Conservation (phyloP, 2,888 invertebrate species). For the Vandiemenella viatica region DNA sequence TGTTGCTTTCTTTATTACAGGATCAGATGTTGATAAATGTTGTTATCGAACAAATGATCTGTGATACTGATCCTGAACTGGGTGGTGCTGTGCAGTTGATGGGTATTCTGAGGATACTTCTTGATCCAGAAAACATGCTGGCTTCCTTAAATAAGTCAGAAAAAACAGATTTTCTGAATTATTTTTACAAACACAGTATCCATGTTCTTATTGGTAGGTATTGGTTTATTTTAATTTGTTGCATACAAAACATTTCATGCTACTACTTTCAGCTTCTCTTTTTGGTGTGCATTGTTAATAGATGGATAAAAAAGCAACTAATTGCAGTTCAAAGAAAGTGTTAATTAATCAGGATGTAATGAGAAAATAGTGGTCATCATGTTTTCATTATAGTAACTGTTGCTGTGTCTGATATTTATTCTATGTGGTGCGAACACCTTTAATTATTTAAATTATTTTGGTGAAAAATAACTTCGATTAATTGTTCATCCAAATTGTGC, state of each 20-base stretch:
- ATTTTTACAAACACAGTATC: constrained; percentile 98
- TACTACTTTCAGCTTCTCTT: neutral
- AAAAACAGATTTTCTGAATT: constrained; percentile 93
- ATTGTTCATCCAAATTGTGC: too few relatives aligned
- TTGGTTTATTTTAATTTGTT: neutral
- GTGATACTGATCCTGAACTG: constrained; percentile 90
- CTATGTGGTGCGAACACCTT: too few relatives aligned
- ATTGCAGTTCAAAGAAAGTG: too few relatives aligned
- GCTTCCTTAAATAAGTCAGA: constrained; percentile 86
- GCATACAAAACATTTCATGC: neutral
- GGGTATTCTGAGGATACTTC: constrained; percentile 78
- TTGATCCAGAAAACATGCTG: constrained; percentile 97
- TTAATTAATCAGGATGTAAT: too few relatives aligned
- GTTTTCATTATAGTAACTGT: too few relatives aligned
- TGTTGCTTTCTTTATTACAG: constrained; percentile 39
- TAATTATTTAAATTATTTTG: too few relatives aligned
- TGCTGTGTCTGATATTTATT: too few relatives aligned
- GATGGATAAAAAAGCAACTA: too few relatives aligned
- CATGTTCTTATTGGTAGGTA: constrained; percentile 76
- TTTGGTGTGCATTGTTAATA: too few relatives aligned
- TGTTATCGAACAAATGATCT: constrained; percentile 95
- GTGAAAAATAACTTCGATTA: neutral
- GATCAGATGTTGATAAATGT: constrained; percentile 89
- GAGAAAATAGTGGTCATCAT: too few relatives aligned
- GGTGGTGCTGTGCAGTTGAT: constrained; percentile 95